phyloP scores from a whole-genome alignment of 2,797 vertebrate species.

The Myiothlypis coronata region DNA sequence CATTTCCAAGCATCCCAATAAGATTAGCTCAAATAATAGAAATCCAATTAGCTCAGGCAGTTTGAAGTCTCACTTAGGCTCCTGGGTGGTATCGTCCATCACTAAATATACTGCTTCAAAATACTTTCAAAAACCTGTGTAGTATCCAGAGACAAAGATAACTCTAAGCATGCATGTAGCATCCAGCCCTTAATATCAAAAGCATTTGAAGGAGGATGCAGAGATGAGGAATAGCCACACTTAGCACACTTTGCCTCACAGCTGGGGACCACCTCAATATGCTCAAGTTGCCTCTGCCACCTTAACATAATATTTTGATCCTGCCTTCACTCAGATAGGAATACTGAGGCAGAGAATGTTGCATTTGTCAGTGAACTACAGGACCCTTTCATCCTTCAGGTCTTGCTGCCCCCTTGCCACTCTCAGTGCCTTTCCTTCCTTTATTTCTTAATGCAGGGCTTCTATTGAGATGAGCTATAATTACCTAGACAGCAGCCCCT shows the following conservation, averaged over 20 bases:
- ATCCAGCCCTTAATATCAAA: neutral
- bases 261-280: neutral
- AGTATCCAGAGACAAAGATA: neutral
- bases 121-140: neutral
- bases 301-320: neutral
- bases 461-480: slow-evolving; percentile 8
- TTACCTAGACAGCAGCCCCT: neutral
- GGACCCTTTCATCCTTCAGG: neutral
- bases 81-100: slow-evolving; percentile 10
- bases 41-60: slow-evolving; percentile 59
- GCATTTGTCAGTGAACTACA: neutral
- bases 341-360: neutral
- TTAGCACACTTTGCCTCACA: neutral
- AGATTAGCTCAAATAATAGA: slow-evolving; percentile 69
- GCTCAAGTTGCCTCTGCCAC: neutral
- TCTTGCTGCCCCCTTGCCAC: neutral
- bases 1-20: slow-evolving; percentile 61
- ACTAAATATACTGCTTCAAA: slow-evolving; percentile 27
- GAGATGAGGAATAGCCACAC: neutral
- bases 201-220: neutral
- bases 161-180: neutral
- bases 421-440: neutral
- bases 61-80: slow-evolving; percentile 62
- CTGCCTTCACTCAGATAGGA: neutral
- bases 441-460: neutral